A percentile compares a stretch with the other conserved stretches of the same genome.
These are phyloP conservation scores for Cryptophagus acutangulus DNA, from an alignment of 2,888 invertebrate species.

Conservation along the genomic window DNA sequence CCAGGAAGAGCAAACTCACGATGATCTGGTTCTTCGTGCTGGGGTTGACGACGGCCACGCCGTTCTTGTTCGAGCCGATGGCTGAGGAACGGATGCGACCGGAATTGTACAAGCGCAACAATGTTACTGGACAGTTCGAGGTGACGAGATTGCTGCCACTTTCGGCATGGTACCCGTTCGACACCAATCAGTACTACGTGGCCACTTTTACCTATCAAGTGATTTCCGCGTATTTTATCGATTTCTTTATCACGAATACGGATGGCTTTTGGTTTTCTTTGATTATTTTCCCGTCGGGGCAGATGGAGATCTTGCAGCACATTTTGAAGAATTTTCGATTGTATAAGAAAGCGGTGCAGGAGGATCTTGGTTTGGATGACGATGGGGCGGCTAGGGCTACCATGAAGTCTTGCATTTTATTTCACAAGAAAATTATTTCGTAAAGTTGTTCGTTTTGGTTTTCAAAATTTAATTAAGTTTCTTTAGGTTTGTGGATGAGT, in stretches of 20 bases:
- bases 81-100: slow-evolving; percentile 7
- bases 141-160: neutral
- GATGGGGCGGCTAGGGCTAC: neutral
- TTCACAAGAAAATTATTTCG: neutral
- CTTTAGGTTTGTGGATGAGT: slow-evolving; percentile 27
- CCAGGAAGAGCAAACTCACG: slow-evolving; percentile 2
- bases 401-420: neutral
- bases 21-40: slow-evolving; percentile 8
- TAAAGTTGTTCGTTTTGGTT: neutral
- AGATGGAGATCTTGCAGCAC: slow-evolving; percentile 12
- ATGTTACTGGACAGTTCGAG: slow-evolving; percentile 9
- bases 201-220: slow-evolving; percentile 7
- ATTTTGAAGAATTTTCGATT: slow-evolving; percentile 10
- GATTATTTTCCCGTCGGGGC: slow-evolving; percentile 13
- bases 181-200: slow-evolving; percentile 1
- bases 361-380: neutral
- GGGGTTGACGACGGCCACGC: slow-evolving; percentile 4
- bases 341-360: neutral
- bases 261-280: slow-evolving; percentile 10
- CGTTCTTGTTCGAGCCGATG: slow-evolving; percentile 8
- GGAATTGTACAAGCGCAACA: slow-evolving; percentile 5
- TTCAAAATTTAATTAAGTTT: neutral
- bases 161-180: neutral
- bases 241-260: slow-evolving; percentile 9
- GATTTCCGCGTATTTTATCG: neutral